A percentile compares a stretch with the other conserved stretches of the same genome.
Evolutionary conservation across 2,888 invertebrate genomes (phyloP).

Genomic region (Ormyrus pomaceus): DNA sequence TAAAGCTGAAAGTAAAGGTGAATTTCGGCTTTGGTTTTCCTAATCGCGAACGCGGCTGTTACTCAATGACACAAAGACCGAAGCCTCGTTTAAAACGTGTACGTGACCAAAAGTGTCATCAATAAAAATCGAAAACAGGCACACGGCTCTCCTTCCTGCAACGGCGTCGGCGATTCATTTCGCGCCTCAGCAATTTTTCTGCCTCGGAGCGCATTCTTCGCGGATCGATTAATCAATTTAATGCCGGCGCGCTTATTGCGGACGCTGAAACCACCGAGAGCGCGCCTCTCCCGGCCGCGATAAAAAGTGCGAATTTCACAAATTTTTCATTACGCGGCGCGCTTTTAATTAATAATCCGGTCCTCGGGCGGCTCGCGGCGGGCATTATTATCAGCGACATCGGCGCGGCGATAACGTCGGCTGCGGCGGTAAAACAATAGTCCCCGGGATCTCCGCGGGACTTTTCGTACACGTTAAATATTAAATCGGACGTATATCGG

Average conservation of each 20-base stretch:
- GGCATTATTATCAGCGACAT: conserved; percentile 38
- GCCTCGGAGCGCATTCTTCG: background rate
- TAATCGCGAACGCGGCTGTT: no score
- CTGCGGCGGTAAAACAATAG: conserved; percentile 31
- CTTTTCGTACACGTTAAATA: conserved; percentile 25
- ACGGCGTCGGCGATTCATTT: background rate
- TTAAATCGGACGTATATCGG: background rate
- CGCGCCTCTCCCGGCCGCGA: background rate
- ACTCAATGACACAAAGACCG: no score
- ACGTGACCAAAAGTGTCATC: no score
- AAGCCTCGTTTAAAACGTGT: no score
- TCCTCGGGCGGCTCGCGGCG: background rate
- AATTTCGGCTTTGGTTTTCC: no score
- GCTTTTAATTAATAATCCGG: conserved; percentile 28
- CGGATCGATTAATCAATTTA: background rate
- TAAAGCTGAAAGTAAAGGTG: no score
- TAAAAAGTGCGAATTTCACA: conserved; percentile 43
- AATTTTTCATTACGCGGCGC: conserved; percentile 27
- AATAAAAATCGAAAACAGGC: background rate
- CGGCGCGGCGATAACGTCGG: conserved; percentile 36
- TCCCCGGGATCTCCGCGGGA: conserved; percentile 16
- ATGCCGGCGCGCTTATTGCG: no score
- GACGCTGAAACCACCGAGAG: background rate
- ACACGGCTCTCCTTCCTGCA: no score
- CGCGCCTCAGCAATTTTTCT: background rate